Percentiles rank a stretch among this genome's conserved stretches.
phyloP scores from a whole-genome alignment of 2,797 vertebrate species.

The Pipistrellus pipistrellus region DNA sequence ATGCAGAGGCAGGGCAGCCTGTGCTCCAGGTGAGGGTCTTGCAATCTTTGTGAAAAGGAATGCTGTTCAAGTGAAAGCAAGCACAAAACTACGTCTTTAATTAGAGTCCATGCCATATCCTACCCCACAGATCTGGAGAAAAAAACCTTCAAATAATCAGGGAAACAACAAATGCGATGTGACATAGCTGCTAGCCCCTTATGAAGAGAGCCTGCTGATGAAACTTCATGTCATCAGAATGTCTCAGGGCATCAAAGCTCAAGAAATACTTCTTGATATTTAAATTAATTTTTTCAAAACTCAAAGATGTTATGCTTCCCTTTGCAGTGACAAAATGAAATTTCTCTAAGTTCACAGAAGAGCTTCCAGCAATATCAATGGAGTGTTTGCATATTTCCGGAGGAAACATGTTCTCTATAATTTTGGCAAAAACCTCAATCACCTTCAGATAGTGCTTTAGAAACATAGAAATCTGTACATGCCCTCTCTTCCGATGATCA shows the following conservation, averaged over 20 bases:
- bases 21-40: not conserved
- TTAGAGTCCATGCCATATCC: not conserved
- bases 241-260: not conserved
- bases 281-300: not conserved
- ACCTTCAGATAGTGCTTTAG: not conserved
- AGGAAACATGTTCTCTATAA: constrained; percentile 11
- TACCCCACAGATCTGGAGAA: not conserved
- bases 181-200: not conserved
- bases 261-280: not conserved
- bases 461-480: not conserved
- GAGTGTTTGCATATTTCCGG: not conserved
- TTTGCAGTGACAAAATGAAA: not conserved
- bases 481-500: not conserved
- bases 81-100: not conserved
- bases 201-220: not conserved
- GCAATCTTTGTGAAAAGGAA: not conserved
- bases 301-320: not conserved
- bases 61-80: constrained; percentile 9
- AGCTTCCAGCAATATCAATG: not conserved
- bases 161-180: not conserved
- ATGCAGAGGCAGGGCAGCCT: not conserved
- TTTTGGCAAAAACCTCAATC: constrained; percentile 1
- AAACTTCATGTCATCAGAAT: not conserved
- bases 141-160: not conserved
- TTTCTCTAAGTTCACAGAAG: not conserved